These are phyloP conservation scores for Dicentrarchus labrax DNA, from an alignment of 2,113 vertebrate genomes.

Conservation along the genomic window DNA sequence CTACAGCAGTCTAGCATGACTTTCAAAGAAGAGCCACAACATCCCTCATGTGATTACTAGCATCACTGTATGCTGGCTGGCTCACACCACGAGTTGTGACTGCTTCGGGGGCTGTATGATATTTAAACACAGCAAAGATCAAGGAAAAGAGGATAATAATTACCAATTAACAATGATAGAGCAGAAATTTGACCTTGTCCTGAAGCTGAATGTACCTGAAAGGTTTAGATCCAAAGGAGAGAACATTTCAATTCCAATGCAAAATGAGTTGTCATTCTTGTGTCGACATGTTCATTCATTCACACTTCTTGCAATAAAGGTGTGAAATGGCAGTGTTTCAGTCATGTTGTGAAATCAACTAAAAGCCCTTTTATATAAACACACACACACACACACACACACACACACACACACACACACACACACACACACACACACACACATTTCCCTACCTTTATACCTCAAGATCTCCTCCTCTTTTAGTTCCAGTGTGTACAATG, in stretches of 20 bases:
- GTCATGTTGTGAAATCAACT: constrained; percentile 66
- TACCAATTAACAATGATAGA: constrained; percentile 33
- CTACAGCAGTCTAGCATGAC: not conserved
- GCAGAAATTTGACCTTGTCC: constrained; percentile 30
- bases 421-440: not conserved
- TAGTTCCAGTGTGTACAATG: not conserved
- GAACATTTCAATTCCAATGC: constrained; percentile 6
- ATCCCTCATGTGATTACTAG: constrained; percentile 49
- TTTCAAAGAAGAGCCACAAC: constrained; percentile 33
- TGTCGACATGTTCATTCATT: constrained; percentile 63
- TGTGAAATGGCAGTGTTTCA: constrained; percentile 43
- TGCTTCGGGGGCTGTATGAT: constrained; percentile 38
- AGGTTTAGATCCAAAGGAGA: constrained; percentile 35
- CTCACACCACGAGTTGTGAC: constrained; percentile 13
- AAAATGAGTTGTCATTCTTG: constrained; percentile 43
- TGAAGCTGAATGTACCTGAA: not conserved
- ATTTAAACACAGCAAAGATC: constrained; percentile 54
- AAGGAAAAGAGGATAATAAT: constrained; percentile 53
- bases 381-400: not conserved
- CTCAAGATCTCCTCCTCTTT: not conserved
- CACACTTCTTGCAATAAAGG: constrained; percentile 19
- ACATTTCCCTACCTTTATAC: not conserved
- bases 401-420: not conserved
- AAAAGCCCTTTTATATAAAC: constrained; percentile 35
- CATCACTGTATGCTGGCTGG: constrained; percentile 39